phyloP scores from a whole-genome alignment of 2,797 vertebrate genomes.

The Typhlichthys eigenmanni region DNA sequence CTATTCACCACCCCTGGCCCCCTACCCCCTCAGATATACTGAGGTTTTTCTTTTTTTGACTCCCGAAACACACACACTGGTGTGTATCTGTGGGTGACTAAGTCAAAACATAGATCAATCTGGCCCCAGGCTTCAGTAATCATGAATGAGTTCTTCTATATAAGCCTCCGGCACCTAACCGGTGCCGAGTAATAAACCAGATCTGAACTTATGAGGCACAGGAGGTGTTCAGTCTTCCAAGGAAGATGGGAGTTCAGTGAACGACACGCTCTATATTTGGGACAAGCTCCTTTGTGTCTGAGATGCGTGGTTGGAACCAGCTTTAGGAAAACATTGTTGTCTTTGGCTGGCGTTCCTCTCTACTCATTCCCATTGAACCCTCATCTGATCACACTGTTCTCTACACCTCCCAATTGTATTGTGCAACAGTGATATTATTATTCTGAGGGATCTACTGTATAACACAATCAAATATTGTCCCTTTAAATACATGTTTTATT shows the following conservation, averaged over 20 bases:
- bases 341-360: too few relatives aligned
- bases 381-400: too few relatives aligned
- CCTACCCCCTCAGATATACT: background rate
- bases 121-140: conserved; percentile 25
- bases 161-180: conserved; percentile 11
- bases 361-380: too few relatives aligned
- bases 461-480: too few relatives aligned
- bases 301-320: background rate
- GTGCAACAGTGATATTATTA: too few relatives aligned
- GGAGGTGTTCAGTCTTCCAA: conserved; percentile 5
- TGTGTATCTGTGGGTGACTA: conserved; percentile 38
- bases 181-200: background rate
- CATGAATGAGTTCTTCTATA: conserved; percentile 36
- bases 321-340: too few relatives aligned
- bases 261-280: background rate
- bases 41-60: background rate
- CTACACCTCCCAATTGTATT: too few relatives aligned
- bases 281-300: background rate
- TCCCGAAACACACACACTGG: conserved; percentile 5
- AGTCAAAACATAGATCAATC: conserved; percentile 44
- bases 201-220: background rate
- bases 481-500: too few relatives aligned
- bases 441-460: too few relatives aligned
- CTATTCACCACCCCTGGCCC: conserved; percentile 1
- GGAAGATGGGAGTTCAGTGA: background rate